Conservation (phyloP, 1,140 invertebrate genomes). For the Vanessa tameamea region DNA sequence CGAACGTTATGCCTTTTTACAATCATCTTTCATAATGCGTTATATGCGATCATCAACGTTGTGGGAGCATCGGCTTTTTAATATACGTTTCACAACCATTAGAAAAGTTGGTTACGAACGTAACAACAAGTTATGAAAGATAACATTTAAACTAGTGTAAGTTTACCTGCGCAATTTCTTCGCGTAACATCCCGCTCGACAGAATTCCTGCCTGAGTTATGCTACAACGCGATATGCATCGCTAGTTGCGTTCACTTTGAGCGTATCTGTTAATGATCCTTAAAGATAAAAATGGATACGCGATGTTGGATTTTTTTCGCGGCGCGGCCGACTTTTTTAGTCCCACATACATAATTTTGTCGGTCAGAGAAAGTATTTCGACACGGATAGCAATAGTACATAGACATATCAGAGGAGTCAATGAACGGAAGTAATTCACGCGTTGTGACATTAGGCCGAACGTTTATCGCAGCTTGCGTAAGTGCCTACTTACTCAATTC, state of each 20-base stretch:
- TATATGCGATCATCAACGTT: conserved; percentile 60
- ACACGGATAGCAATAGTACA: conserved; percentile 56
- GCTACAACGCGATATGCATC: conserved; percentile 44
- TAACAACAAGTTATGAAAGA: conserved; percentile 77
- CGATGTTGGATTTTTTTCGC: neutral
- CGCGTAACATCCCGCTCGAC: conserved; percentile 61
- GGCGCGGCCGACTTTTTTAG: neutral
- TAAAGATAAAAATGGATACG: conserved; percentile 18
- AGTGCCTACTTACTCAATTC: conserved; percentile 70
- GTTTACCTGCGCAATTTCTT: conserved; percentile 56
- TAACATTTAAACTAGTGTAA: conserved; percentile 65
- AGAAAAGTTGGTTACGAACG: conserved; percentile 71
- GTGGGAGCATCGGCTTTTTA: conserved; percentile 72
- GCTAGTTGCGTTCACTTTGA: conserved; percentile 29
- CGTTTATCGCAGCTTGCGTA: conserved; percentile 74
- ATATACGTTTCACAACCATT: conserved; percentile 66
- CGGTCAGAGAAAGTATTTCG: conserved; percentile 65
- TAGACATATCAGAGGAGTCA: conserved; percentile 76
- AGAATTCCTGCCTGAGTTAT: conserved; percentile 42
- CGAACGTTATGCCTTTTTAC: conserved; percentile 54
- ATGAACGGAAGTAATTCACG: conserved; percentile 80
- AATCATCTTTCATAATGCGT: conserved; percentile 50
- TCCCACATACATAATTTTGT: conserved; percentile 43
- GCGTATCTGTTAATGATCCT: conserved; percentile 51
- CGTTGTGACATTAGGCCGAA: conserved; percentile 70